Evolutionary conservation across 2,113 vertebrate genomes (phyloP).

Genomic region (Ciconia boyciana): DNA sequence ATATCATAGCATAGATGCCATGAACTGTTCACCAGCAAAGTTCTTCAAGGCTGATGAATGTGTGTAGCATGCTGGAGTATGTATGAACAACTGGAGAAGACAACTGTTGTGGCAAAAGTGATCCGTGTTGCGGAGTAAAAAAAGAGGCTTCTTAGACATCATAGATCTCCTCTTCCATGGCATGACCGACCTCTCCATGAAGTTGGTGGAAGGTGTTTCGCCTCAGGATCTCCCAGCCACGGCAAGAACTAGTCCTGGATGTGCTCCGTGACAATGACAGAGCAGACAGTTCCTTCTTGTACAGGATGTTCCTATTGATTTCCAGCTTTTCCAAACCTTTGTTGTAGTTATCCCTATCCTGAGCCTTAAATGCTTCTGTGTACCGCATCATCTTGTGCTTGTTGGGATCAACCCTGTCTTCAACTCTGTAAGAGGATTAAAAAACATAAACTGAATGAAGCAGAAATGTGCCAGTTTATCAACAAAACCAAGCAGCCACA

Average conservation of each 20-base stretch:
- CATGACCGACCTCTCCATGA: conserved; percentile 31
- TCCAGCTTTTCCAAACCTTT: conserved; percentile 53
- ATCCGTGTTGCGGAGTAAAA: neutral
- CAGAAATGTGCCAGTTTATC: neutral
- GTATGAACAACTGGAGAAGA: neutral
- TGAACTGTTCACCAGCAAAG: neutral
- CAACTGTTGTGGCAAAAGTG: neutral
- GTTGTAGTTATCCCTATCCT: conserved; percentile 65
- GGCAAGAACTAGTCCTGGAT: conserved; percentile 66
- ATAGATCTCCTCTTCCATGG: conserved; percentile 67
- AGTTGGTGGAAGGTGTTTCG: conserved; percentile 69
- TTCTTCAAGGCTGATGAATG: neutral
- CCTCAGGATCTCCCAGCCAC: conserved; percentile 83
- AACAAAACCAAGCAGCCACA: neutral
- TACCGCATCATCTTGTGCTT: conserved; percentile 81
- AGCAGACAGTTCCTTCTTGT: neutral
- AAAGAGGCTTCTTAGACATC: conserved; percentile 53
- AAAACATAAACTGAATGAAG: neutral
- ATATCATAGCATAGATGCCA: neutral
- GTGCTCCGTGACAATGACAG: conserved; percentile 63
- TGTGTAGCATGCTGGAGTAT: neutral
- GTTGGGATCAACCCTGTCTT: conserved; percentile 81
- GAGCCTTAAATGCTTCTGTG: conserved; percentile 77
- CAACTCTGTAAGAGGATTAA: conserved; percentile 77
- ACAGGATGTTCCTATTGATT: neutral